Evolutionary conservation across 2,797 vertebrate genomes (phyloP).

Genomic region (Taenioides sp.): DNA sequence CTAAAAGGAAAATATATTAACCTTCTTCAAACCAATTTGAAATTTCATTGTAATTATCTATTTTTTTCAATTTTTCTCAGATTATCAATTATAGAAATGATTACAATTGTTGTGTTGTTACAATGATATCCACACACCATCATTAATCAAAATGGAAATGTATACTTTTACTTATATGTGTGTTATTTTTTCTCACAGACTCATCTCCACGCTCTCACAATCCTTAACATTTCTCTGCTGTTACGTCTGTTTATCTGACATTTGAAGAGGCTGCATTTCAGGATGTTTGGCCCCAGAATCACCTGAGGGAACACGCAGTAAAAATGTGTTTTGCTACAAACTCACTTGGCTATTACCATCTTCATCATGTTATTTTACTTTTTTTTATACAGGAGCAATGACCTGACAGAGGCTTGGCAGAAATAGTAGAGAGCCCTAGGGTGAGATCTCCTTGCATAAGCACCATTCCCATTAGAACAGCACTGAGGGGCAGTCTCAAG

Average conservation of each 20-base stretch:
- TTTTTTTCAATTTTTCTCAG: background rate
- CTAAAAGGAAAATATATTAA: too few species aligned
- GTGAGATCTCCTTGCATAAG: constrained; percentile 73
- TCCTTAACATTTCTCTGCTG: constrained; percentile 33
- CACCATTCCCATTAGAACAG: constrained; percentile 76
- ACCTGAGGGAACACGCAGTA: constrained; percentile 53
- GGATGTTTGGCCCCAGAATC: constrained; percentile 58
- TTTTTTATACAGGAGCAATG: constrained; percentile 67
- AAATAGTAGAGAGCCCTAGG: constrained; percentile 69
- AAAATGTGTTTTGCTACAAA: constrained; percentile 64
- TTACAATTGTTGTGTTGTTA: too few species aligned
- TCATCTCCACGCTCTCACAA: constrained; percentile 11
- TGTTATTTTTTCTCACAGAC: background rate
- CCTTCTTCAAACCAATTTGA: too few species aligned
- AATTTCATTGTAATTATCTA: background rate
- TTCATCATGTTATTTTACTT: constrained; percentile 71
- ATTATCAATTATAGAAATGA: too few species aligned
- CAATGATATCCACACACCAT: background rate
- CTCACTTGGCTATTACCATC: constrained; percentile 63
- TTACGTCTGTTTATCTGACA: constrained; percentile 43
- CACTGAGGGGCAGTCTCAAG: constrained; percentile 66
- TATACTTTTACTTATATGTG: too few species aligned
- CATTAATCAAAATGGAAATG: background rate
- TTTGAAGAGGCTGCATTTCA: constrained; percentile 53
- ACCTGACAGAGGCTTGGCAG: constrained; percentile 67